Percentiles rank a stretch among this genome's conserved stretches.
Conservation (phyloP, 2,888 invertebrate genomes). For the Alsophila aescularia region DNA sequence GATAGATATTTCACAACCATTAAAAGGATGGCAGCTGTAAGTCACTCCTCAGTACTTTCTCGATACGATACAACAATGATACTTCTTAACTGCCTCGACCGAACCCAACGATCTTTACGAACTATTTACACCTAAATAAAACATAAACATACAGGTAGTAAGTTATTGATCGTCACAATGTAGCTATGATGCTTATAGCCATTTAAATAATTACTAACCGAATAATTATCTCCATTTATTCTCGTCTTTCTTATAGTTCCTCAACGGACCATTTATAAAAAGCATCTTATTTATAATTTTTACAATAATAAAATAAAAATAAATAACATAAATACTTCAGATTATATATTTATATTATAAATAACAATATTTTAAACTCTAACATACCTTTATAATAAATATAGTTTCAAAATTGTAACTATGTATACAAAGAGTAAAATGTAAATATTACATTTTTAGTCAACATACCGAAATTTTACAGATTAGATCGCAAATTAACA, state of each 20-base stretch:
- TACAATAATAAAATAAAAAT: neutral
- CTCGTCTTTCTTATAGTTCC: neutral
- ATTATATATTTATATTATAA: neutral
- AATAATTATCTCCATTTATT: no score
- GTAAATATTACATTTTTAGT: neutral
- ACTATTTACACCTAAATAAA: neutral
- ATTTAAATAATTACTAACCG: no score
- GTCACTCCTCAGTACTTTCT: constrained; percentile 3
- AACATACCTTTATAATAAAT: neutral
- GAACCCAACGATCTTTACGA: neutral
- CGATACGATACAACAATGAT: neutral
- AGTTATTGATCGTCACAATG: no score
- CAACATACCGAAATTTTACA: no score
- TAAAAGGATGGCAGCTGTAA: constrained; percentile 18
- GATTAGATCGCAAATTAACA: no score
- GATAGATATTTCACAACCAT: constrained; percentile 19
- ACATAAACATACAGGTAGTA: neutral
- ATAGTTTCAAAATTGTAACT: neutral
- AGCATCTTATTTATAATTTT: neutral
- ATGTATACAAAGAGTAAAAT: neutral
- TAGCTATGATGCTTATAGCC: neutral
- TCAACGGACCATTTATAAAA: neutral
- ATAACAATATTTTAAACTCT: neutral
- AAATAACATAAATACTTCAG: no score
- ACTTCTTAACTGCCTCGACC: constrained; percentile 5